These are phyloP conservation scores for Hypercompe scribonia DNA, from an alignment of 2,888 invertebrate species.

Conservation along the genomic window DNA sequence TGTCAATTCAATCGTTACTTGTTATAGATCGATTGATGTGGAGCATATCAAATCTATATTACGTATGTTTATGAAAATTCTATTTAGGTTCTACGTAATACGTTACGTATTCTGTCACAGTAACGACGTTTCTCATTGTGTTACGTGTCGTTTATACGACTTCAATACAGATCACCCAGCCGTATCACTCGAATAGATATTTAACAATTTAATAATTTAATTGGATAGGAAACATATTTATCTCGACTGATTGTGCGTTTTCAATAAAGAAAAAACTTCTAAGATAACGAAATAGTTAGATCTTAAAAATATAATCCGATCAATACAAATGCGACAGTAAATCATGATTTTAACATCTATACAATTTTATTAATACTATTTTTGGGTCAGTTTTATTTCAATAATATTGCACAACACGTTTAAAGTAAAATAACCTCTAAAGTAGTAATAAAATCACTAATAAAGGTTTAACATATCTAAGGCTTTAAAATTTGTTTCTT, in stretches of 20 bases:
- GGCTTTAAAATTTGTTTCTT: no score
- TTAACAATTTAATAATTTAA: slow-evolving; percentile 1
- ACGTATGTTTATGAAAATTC: slow-evolving; percentile 31
- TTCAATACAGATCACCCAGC: slow-evolving; percentile 12
- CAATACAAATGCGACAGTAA: no score
- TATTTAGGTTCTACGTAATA: slow-evolving; percentile 37
- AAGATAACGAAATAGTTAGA: background rate
- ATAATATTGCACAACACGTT: no score
- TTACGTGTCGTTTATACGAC: slow-evolving; percentile 40
- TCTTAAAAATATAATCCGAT: background rate
- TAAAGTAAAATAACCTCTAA: no score
- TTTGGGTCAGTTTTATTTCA: no score
- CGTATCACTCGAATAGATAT: background rate
- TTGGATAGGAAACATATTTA: background rate
- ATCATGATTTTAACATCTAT: no score
- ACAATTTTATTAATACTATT: no score
- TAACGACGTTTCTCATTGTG: slow-evolving; percentile 45
- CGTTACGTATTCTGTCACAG: slow-evolving; percentile 38
- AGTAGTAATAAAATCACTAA: no score
- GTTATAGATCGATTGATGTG: slow-evolving; percentile 3
- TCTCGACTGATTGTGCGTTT: background rate
- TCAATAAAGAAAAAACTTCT: background rate
- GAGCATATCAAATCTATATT: slow-evolving; percentile 10
- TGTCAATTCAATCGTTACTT: background rate
- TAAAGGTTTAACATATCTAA: no score